A percentile compares a stretch with the other conserved stretches of the same genome.
Conservation (phyloP, 2,797 vertebrate genomes). For the Margarornis squamiger region DNA sequence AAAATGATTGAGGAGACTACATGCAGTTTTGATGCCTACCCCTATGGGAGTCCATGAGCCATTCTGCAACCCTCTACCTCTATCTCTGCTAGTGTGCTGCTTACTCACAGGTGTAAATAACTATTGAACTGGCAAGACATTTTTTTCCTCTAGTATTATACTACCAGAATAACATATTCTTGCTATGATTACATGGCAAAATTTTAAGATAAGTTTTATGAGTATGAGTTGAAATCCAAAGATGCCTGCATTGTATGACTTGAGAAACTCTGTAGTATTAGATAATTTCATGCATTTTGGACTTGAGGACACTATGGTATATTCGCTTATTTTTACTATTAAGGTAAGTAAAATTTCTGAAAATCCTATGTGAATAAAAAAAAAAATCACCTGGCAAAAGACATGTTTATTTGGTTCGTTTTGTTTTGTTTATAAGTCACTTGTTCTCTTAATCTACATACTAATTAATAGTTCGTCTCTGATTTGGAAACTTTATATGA, state of each 20-base stretch:
- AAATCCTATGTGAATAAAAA: background rate
- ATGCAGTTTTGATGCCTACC: background rate
- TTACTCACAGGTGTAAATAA: background rate
- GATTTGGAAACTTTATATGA: background rate
- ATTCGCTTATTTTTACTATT: background rate
- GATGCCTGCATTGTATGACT: background rate
- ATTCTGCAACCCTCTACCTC: fast-evolving
- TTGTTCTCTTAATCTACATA: background rate
- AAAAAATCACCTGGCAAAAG: background rate
- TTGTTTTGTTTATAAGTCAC: background rate
- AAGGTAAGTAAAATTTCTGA: background rate
- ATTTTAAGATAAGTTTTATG: background rate
- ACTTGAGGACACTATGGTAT: background rate
- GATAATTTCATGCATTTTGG: background rate
- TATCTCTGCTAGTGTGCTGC: background rate
- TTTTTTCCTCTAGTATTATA: background rate
- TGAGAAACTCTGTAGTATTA: background rate
- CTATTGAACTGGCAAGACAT: background rate
- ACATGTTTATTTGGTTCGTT: background rate
- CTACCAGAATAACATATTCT: background rate
- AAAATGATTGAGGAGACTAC: background rate
- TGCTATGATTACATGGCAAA: background rate
- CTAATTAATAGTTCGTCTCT: background rate
- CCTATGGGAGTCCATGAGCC: fast-evolving
- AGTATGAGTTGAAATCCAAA: background rate